phyloP scores from a whole-genome alignment of 37 sponge, comb jelly and placozoan genomes.

The Chondrosia reniformis region DNA sequence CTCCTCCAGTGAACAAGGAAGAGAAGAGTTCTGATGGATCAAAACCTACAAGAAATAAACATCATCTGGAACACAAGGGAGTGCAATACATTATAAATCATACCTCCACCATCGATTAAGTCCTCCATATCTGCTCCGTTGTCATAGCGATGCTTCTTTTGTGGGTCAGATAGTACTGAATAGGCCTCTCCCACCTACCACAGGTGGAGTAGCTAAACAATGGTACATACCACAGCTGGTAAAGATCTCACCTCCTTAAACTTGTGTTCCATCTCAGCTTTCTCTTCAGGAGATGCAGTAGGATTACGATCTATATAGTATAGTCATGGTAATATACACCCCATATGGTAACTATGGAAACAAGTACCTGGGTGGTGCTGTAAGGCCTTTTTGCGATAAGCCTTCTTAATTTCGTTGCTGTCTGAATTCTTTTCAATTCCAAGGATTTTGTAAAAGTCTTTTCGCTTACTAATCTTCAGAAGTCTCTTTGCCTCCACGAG shows the following conservation, averaged over 20 bases:
- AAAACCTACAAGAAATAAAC: slow-evolving; percentile 26
- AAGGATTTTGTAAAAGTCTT: slow-evolving; percentile 97
- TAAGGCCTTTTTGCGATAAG: slow-evolving; percentile 86
- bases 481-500: slow-evolving; percentile 55
- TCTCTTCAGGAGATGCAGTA: slow-evolving; percentile 56
- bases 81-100: slow-evolving; percentile 3
- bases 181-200: slow-evolving; percentile 84
- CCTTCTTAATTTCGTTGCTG: slow-evolving; percentile 93
- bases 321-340: background rate
- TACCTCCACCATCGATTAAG: slow-evolving; percentile 49
- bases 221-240: background rate
- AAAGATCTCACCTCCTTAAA: slow-evolving; percentile 80
- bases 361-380: slow-evolving; percentile 80
- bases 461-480: slow-evolving; percentile 89
- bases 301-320: slow-evolving; percentile 60
- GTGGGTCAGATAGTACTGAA: slow-evolving; percentile 79
- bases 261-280: slow-evolving; percentile 67
- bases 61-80: background rate
- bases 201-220: background rate
- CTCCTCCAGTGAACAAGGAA: slow-evolving; percentile 61
- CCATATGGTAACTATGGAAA: background rate
- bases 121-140: slow-evolving; percentile 94
- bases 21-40: slow-evolving; percentile 70
- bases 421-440: slow-evolving; percentile 59
- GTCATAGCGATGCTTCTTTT: slow-evolving; percentile 87